Evolutionary conservation across 2,888 invertebrate species (phyloP).

Genomic region (Lasius platythorax): DNA sequence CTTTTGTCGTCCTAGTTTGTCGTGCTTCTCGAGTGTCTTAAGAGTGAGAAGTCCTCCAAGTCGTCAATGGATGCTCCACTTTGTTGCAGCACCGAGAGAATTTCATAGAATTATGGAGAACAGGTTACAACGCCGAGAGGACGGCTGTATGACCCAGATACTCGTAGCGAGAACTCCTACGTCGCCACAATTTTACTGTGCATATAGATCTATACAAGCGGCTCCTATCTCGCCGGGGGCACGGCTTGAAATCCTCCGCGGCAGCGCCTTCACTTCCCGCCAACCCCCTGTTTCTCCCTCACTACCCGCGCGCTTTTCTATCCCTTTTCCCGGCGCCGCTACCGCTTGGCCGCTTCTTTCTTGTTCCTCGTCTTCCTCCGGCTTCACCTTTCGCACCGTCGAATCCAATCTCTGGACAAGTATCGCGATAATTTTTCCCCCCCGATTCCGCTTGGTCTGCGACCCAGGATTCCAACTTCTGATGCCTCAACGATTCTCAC

Average conservation of each 20-base stretch:
- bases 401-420: constrained; percentile 60
- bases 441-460: constrained; percentile 21
- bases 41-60: background rate
- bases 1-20: background rate
- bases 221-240: constrained; percentile 68
- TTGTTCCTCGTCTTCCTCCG: constrained; percentile 10
- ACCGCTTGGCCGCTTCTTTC: constrained; percentile 22
- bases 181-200: constrained; percentile 70
- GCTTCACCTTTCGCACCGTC: constrained; percentile 15
- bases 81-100: constrained; percentile 40
- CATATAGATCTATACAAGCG: constrained; percentile 69
- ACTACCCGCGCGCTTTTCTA: constrained; percentile 5
- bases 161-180: constrained; percentile 64
- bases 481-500: constrained; percentile 23
- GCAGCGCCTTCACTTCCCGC: constrained; percentile 24
- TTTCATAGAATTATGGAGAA: constrained; percentile 63
- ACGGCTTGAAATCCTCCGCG: constrained; percentile 61
- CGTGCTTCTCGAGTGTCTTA: background rate
- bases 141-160: constrained; percentile 73
- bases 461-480: constrained; percentile 4
- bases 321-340: constrained; percentile 2
- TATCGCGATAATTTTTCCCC: constrained; percentile 41
- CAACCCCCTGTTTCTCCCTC: background rate
- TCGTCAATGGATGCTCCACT: constrained; percentile 1
- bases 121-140: constrained; percentile 55